Evolutionary conservation across 2,888 invertebrate species (phyloP).

Genomic region (Sarcophaga rosellei): DNA sequence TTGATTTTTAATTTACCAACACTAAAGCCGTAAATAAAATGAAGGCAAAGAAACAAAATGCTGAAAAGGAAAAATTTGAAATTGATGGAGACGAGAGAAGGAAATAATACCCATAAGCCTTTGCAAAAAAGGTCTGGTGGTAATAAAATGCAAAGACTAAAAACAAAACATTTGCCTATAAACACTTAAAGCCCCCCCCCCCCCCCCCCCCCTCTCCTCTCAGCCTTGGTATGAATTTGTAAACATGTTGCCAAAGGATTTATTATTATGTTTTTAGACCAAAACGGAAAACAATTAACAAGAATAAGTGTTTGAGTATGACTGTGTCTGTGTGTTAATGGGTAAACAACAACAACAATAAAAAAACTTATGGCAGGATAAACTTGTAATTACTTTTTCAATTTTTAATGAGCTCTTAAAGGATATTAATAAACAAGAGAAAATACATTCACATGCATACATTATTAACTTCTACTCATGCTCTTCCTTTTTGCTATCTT

Average conservation of each 20-base stretch:
- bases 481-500: not conserved
- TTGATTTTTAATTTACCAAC: conserved; percentile 55
- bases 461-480: too few species aligned
- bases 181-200: not conserved
- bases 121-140: not conserved
- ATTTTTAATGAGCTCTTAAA: not conserved
- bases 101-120: not conserved
- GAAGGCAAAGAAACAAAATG: not conserved
- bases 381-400: not conserved
- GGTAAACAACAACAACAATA: not conserved
- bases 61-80: not conserved
- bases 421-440: not conserved
- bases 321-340: not conserved
- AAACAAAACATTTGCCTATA: not conserved
- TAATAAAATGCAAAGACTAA: not conserved
- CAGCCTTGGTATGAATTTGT: too few species aligned
- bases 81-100: not conserved
- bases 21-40: conserved; percentile 8
- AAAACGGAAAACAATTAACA: not conserved
- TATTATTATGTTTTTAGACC: not conserved
- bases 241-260: too few species aligned
- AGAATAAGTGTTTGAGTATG: not conserved
- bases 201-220: not conserved
- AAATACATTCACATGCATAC: not conserved
- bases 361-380: not conserved